phyloP scores from a whole-genome alignment of 2,888 invertebrate species.

The Chrysotoxum bicinctum region DNA sequence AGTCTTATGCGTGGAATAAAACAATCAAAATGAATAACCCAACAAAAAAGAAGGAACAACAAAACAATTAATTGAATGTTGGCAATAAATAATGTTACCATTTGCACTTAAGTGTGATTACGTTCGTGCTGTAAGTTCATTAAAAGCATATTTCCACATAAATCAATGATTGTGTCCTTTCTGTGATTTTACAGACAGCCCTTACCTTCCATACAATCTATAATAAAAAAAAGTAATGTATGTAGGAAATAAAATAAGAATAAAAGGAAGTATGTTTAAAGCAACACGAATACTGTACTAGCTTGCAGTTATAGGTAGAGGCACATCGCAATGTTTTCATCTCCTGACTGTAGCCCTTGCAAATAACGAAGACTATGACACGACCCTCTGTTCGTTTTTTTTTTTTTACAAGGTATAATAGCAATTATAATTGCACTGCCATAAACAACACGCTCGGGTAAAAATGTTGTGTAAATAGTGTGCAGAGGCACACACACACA shows the following conservation, averaged over 20 bases:
- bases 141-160: slow-evolving; percentile 69
- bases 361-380: neutral
- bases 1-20: slow-evolving; percentile 22
- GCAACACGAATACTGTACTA: slow-evolving; percentile 1
- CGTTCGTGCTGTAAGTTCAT: slow-evolving; percentile 68
- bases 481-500: slow-evolving; percentile 3
- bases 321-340: neutral
- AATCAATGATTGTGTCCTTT: slow-evolving; percentile 66
- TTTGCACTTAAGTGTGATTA: slow-evolving; percentile 54
- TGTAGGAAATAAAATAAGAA: neutral
- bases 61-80: slow-evolving; percentile 56
- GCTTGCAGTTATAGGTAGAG: neutral
- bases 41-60: slow-evolving; percentile 4
- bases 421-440: slow-evolving; percentile 67
- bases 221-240: neutral
- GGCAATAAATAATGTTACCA: slow-evolving; percentile 63
- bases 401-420: slow-evolving; percentile 45
- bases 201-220: slow-evolving; percentile 2
- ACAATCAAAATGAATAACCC: slow-evolving; percentile 40
- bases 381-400: slow-evolving; percentile 48
- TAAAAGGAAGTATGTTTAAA: slow-evolving; percentile 9
- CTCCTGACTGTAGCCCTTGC: neutral
- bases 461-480: slow-evolving; percentile 26
- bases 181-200: slow-evolving; percentile 38
- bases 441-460: slow-evolving; percentile 60